phyloP scores from a whole-genome alignment of 2,888 invertebrate species.

The Galerucella pusilla region DNA sequence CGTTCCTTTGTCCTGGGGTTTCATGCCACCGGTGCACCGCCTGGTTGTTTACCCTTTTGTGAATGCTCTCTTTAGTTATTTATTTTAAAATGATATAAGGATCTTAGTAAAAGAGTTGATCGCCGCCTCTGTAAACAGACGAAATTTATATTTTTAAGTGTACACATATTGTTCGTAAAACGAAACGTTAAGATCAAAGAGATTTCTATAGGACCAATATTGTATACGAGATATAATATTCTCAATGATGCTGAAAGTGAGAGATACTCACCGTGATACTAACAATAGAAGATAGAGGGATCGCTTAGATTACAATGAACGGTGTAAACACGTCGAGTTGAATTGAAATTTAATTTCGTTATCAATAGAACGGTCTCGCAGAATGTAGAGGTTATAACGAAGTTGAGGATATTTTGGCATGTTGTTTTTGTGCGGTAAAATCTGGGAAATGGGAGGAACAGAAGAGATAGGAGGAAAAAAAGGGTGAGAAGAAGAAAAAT shows the following conservation, averaged over 20 bases:
- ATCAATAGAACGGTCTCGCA: background rate
- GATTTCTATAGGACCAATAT: constrained; percentile 14
- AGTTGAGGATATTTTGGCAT: too few relatives aligned
- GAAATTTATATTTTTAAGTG: background rate
- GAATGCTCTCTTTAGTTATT: too few relatives aligned
- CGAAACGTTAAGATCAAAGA: constrained; percentile 17
- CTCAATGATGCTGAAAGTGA: background rate
- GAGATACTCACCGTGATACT: constrained; percentile 1
- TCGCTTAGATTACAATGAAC: background rate
- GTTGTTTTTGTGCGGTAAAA: too few relatives aligned
- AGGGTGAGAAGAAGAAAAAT: too few relatives aligned
- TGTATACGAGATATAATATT: constrained; percentile 8
- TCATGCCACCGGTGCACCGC: too few relatives aligned
- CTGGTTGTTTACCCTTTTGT: too few relatives aligned
- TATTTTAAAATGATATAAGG: too few relatives aligned
- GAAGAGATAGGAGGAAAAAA: too few relatives aligned
- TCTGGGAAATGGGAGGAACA: too few relatives aligned
- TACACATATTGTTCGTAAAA: background rate
- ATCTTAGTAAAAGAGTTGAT: background rate
- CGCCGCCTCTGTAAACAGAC: background rate
- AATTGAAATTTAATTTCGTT: background rate
- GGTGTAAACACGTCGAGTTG: background rate
- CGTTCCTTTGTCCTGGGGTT: too few relatives aligned
- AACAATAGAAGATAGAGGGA: constrained; percentile 2
- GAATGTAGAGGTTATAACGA: background rate